Conservation (phyloP, 1,140 invertebrate species). For the roundworm (Caenorhabditis elegans) region WBcel235 BX284602.5:13111501-13112000, state of each 20-base stretch:
- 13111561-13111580: slow-evolving; percentile 6
- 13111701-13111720: background rate
- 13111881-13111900: slow-evolving; percentile 13
- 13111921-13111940: slow-evolving; percentile 33
- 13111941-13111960: slow-evolving; percentile 39
- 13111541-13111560: slow-evolving; percentile 4
- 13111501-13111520: slow-evolving; percentile 6
- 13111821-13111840: background rate
- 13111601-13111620: slow-evolving; percentile 21
- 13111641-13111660: background rate
- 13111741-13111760: background rate
- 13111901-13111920: background rate
- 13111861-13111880: background rate
- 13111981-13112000: no score
- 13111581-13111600: slow-evolving; percentile 4
- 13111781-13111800: background rate
- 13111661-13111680: background rate
- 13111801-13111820: background rate
- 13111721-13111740: background rate
- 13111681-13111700: background rate
- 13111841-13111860: background rate
- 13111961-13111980: slow-evolving; percentile 41
- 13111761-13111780: background rate
- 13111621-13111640: slow-evolving; percentile 8
- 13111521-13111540: slow-evolving; percentile 8